Percentiles rank a stretch among this genome's conserved stretches.
Conservation (phyloP, 2,888 invertebrate genomes). For the Patella ulyssiponensis region DNA sequence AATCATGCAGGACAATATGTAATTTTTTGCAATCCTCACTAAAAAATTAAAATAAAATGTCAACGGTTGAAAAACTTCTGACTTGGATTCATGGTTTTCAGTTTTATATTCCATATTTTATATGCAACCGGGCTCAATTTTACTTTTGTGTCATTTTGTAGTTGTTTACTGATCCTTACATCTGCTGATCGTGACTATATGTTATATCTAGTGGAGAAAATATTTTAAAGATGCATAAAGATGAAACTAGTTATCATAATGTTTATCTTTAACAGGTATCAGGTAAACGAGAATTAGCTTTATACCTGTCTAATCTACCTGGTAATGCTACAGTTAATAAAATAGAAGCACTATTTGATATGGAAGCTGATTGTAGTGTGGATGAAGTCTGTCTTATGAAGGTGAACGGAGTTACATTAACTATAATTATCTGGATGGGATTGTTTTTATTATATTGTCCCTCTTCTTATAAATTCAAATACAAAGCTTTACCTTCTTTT, state of each 20-base stretch:
- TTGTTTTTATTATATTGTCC: too few species aligned
- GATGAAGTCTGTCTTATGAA: slow-evolving; percentile 63
- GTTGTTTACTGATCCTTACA: background rate
- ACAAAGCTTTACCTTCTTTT: too few species aligned
- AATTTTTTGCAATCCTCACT: too few species aligned
- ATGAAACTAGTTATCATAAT: slow-evolving; percentile 1
- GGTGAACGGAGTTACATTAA: slow-evolving; percentile 38
- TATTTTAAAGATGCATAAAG: background rate
- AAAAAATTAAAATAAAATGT: too few species aligned
- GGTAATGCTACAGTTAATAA: slow-evolving; percentile 60
- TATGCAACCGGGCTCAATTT: background rate
- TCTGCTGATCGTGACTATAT: too few species aligned
- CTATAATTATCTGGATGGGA: too few species aligned
- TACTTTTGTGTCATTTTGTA: slow-evolving; percentile 2
- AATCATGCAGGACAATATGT: too few species aligned
- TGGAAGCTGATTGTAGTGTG: slow-evolving; percentile 64
- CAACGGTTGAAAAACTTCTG: too few species aligned
- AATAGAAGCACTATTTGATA: slow-evolving; percentile 61
- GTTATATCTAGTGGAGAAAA: background rate
- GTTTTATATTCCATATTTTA: background rate
- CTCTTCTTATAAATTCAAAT: too few species aligned
- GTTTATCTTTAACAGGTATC: slow-evolving; percentile 35
- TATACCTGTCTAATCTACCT: slow-evolving; percentile 59
- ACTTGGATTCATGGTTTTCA: background rate
- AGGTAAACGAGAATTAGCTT: slow-evolving; percentile 42